A percentile compares a stretch with the other conserved stretches of the same genome.
Conservation (phyloP, 2,113 vertebrate genomes). For the Myotis davidii region DNA sequence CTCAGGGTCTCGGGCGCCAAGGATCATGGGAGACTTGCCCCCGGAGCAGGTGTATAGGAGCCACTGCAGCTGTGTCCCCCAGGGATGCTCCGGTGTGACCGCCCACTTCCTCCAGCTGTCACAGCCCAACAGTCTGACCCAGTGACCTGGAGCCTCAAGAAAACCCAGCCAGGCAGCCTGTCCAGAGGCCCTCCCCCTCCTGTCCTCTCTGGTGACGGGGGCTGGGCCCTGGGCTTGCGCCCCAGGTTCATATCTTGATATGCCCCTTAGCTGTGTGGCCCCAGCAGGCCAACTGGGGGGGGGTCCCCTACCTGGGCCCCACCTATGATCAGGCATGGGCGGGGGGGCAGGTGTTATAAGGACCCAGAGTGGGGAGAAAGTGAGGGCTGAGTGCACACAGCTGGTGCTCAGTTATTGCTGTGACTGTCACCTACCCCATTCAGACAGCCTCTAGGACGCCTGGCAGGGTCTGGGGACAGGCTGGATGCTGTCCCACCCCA, state of each 20-base stretch:
- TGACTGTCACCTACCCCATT: neutral
- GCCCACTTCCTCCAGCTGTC: neutral
- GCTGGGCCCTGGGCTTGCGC: rapidly evolving
- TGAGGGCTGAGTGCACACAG: neutral
- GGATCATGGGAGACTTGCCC: neutral
- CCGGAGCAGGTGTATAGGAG: neutral
- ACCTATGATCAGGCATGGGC: rapidly evolving
- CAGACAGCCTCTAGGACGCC: neutral
- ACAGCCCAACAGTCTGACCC: neutral
- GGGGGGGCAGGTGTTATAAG: too few relatives aligned
- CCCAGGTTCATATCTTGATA: neutral
- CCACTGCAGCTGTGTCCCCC: rapidly evolving
- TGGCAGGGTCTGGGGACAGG: neutral
- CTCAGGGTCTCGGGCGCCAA: neutral
- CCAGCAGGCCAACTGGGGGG: rapidly evolving
- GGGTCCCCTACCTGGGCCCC: neutral
- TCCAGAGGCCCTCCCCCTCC: neutral
- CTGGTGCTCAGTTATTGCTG: neutral
- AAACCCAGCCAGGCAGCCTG: rapidly evolving
- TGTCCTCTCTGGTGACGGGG: rapidly evolving
- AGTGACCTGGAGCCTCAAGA: neutral
- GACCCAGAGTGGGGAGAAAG: neutral
- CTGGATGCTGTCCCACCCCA: neutral
- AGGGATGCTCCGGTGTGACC: neutral
- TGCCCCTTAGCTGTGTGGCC: neutral